Evolutionary conservation across 2,113 vertebrate genomes (phyloP).

Genomic region (Morone saxatilis): DNA sequence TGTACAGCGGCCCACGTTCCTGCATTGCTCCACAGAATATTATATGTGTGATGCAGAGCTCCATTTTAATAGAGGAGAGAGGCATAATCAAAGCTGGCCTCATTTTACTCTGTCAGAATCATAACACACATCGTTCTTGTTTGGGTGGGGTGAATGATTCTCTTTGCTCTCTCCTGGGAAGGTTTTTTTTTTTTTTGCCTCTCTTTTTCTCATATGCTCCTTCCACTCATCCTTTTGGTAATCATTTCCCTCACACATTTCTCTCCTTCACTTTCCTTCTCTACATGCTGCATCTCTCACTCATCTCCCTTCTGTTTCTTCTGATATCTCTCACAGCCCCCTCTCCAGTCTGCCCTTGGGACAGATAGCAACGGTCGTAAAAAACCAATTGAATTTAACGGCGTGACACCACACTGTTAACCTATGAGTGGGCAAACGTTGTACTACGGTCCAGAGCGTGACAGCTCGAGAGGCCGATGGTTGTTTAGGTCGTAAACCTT

Average conservation of each 20-base stretch:
- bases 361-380: slow-evolving; percentile 65
- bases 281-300: slow-evolving; percentile 13
- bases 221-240: slow-evolving; percentile 19
- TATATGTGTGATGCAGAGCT: slow-evolving; percentile 57
- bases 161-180: slow-evolving; percentile 45
- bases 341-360: slow-evolving; percentile 59
- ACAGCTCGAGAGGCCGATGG: slow-evolving; percentile 65
- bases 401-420: slow-evolving; percentile 66
- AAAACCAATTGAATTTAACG: slow-evolving; percentile 74
- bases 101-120: slow-evolving; percentile 70
- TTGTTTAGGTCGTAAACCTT: slow-evolving; percentile 72
- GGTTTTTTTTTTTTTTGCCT: slow-evolving; percentile 13
- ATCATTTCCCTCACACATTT: slow-evolving; percentile 13
- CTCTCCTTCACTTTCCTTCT: slow-evolving; percentile 18
- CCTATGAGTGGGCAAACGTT: slow-evolving; percentile 55
- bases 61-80: slow-evolving; percentile 62
- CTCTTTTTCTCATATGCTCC: slow-evolving; percentile 4
- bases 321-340: slow-evolving; percentile 35
- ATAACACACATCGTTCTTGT: slow-evolving; percentile 49
- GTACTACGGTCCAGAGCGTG: slow-evolving; percentile 33
- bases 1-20: slow-evolving; percentile 46
- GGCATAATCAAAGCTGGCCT: slow-evolving; percentile 77
- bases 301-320: slow-evolving; percentile 28
- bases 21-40: slow-evolving; percentile 58
- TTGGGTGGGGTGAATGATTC: slow-evolving; percentile 26